Conservation (phyloP, 1,140 invertebrate species). For the Eupristina koningsbergeri region DNA sequence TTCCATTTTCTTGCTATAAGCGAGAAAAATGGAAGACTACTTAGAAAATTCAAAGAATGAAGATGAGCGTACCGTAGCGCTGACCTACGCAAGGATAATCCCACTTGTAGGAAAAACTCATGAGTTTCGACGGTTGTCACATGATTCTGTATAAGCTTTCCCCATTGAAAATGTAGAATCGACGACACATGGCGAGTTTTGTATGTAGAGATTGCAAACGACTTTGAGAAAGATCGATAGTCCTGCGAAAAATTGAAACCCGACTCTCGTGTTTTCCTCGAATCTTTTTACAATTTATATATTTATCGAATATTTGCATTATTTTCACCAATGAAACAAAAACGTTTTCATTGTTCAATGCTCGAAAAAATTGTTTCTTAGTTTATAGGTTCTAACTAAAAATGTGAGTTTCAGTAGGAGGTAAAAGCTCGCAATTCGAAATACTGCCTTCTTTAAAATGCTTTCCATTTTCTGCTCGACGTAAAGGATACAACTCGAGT, state of each 20-base stretch:
- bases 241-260: background rate
- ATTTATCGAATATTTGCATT: background rate
- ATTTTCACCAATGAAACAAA: slow-evolving; percentile 8
- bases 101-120: too few species aligned
- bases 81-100: too few species aligned
- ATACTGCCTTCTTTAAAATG: slow-evolving; percentile 19
- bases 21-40: background rate
- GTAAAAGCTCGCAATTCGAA: background rate
- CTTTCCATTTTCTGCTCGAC: background rate
- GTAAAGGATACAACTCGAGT: slow-evolving; percentile 2
- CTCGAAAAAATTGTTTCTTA: background rate
- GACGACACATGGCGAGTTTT: too few species aligned
- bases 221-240: background rate
- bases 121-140: background rate
- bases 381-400: slow-evolving; percentile 15
- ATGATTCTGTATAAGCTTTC: too few species aligned
- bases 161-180: too few species aligned
- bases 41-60: background rate
- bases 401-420: background rate
- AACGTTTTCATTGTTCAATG: slow-evolving; percentile 1
- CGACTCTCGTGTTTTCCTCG: background rate
- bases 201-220: background rate
- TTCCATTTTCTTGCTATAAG: background rate
- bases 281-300: too few species aligned
- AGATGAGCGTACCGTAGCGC: background rate